Evolutionary conservation across 2,113 vertebrate genomes (phyloP).

Genomic region (Elanus axillaris): DNA sequence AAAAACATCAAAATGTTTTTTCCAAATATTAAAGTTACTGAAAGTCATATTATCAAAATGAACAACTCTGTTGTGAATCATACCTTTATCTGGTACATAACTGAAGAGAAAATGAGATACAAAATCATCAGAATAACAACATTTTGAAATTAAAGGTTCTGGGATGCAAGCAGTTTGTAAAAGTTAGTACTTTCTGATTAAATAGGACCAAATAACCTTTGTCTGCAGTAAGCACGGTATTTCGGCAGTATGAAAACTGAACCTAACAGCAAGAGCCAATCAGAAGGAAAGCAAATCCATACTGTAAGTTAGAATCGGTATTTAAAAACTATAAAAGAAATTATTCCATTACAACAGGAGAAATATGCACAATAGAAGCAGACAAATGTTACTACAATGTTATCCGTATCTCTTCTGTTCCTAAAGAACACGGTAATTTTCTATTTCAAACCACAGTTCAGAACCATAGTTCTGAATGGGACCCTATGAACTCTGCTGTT

Average conservation of each 20-base stretch:
- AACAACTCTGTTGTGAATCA: background rate
- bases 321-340: background rate
- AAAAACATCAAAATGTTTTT: conserved; percentile 25
- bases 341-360: background rate
- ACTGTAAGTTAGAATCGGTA: background rate
- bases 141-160: background rate
- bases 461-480: background rate
- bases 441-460: background rate
- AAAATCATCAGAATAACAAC: background rate
- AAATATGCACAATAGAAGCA: background rate
- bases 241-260: background rate
- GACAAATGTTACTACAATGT: background rate
- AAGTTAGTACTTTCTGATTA: background rate
- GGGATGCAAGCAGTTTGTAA: background rate
- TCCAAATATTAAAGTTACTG: background rate
- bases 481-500: background rate
- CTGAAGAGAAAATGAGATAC: background rate
- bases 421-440: background rate
- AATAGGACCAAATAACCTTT: background rate
- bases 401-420: background rate
- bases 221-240: background rate
- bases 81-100: background rate
- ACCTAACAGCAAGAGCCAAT: background rate
- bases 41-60: background rate
- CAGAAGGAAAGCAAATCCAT: background rate